Evolutionary conservation across 1,140 invertebrate genomes (phyloP).

Genomic region (Telenomus remus): DNA sequence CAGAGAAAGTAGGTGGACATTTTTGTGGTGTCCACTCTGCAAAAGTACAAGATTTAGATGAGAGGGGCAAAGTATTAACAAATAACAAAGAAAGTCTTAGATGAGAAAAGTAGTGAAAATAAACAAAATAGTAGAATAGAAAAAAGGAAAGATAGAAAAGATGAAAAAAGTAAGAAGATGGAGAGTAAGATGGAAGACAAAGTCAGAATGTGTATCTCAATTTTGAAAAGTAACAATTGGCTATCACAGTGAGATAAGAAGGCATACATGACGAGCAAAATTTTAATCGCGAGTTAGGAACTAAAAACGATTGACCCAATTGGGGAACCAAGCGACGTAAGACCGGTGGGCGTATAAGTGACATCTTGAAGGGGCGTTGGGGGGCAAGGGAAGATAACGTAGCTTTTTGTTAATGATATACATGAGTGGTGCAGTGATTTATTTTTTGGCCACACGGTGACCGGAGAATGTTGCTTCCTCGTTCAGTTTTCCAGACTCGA

Average conservation of each 20-base stretch:
- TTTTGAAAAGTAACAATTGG: slow-evolving; percentile 10
- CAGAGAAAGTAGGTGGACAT: slow-evolving; percentile 51
- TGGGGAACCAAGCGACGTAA: slow-evolving; percentile 31
- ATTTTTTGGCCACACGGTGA: slow-evolving; percentile 72
- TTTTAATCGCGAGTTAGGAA: slow-evolving; percentile 43
- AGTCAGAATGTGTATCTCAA: background rate
- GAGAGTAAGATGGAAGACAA: background rate
- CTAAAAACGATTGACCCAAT: slow-evolving; percentile 33
- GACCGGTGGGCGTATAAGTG: slow-evolving; percentile 33
- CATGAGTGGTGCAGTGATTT: slow-evolving; percentile 18
- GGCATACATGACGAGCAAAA: slow-evolving; percentile 16
- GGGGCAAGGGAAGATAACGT: background rate
- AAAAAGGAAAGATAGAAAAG: slow-evolving; percentile 22
- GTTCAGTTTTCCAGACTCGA: slow-evolving; percentile 65
- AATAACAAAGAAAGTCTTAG: slow-evolving; percentile 5
- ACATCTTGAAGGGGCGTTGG: background rate
- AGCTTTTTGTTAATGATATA: slow-evolving; percentile 1
- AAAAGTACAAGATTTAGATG: slow-evolving; percentile 19
- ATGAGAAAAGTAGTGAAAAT: slow-evolving; percentile 7
- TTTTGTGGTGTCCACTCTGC: slow-evolving; percentile 14
- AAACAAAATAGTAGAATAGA: slow-evolving; percentile 22
- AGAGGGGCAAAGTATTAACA: slow-evolving; percentile 5
- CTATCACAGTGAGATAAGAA: slow-evolving; percentile 59
- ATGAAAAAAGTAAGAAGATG: slow-evolving; percentile 19
- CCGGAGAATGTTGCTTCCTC: slow-evolving; percentile 71